These are phyloP conservation scores for Deilephila porcellus DNA, from an alignment of 2,888 invertebrate genomes.

Conservation along the genomic window DNA sequence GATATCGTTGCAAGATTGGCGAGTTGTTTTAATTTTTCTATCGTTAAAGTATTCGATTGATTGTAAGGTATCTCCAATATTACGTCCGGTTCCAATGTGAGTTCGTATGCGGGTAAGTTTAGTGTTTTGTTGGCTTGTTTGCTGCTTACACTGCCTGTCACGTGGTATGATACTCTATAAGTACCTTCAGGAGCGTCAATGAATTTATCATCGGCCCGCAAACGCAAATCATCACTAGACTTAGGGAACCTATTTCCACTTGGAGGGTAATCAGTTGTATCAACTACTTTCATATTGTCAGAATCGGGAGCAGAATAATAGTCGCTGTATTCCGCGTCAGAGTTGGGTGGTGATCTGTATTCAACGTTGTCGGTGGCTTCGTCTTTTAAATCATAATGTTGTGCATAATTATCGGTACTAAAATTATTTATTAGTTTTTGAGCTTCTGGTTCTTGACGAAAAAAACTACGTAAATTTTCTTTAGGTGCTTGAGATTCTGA, in stretches of 20 bases:
- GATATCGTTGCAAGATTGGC: constrained; percentile 84
- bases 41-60: constrained; percentile 69
- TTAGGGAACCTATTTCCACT: constrained; percentile 70
- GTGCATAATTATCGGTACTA: constrained; percentile 62
- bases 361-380: constrained; percentile 32
- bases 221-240: constrained; percentile 66
- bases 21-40: constrained; percentile 81
- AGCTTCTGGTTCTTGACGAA: constrained; percentile 58
- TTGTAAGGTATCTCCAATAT: constrained; percentile 77
- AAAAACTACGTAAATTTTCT: constrained; percentile 69
- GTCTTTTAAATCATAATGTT: constrained; percentile 49
- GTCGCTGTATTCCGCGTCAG: neutral
- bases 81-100: constrained; percentile 76
- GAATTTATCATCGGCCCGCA: constrained; percentile 44
- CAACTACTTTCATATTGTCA: constrained; percentile 52
- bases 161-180: constrained; percentile 78
- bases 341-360: constrained; percentile 5
- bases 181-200: constrained; percentile 73
- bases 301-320: constrained; percentile 31
- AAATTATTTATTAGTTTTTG: constrained; percentile 60
- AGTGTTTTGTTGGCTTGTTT: constrained; percentile 79
- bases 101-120: constrained; percentile 73
- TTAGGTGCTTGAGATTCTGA: constrained; percentile 62
- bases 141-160: constrained; percentile 79
- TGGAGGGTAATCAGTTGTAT: constrained; percentile 45